These are phyloP conservation scores for Passer domesticus DNA, from an alignment of 2,113 vertebrate genomes.

Conservation along the genomic window DNA sequence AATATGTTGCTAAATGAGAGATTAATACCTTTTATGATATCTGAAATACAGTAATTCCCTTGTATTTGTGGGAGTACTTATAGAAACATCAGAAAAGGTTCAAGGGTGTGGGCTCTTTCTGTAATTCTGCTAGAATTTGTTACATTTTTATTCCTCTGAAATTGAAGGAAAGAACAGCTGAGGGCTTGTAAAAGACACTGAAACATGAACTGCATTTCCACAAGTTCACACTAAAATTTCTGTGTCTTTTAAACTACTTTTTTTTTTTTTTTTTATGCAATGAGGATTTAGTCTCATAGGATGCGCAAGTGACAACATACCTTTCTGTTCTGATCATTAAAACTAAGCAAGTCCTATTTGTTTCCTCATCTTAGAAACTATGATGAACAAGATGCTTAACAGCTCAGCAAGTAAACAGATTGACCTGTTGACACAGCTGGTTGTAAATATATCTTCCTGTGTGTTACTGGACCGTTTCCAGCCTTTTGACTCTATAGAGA, in stretches of 20 bases:
- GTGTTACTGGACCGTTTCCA: constrained; percentile 70
- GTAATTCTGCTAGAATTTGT: not conserved
- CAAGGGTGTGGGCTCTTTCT: not conserved
- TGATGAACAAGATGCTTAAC: constrained; percentile 40
- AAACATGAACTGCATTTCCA: not conserved
- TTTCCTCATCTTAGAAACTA: constrained; percentile 35
- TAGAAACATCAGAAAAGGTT: not conserved
- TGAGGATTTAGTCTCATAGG: not conserved
- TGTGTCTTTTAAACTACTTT: not conserved
- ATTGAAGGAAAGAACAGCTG: not conserved
- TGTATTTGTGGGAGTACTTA: not conserved
- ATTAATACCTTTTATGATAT: not conserved
- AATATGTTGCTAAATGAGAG: not conserved
- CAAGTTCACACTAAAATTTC: not conserved
- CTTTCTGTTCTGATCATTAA: not conserved
- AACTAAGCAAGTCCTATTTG: not conserved
- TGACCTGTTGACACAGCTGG: constrained; percentile 49
- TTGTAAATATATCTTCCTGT: constrained; percentile 74
- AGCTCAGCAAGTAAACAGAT: constrained; percentile 24
- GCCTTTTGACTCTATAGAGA: constrained; percentile 50
- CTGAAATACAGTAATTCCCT: not conserved
- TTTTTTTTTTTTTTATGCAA: not conserved
- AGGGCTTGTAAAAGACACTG: not conserved
- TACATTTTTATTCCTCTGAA: not conserved
- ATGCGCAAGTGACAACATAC: not conserved